Percentiles rank a stretch among this genome's conserved stretches.
These are phyloP conservation scores for Conopomorpha cramerella DNA, from an alignment of 1,140 invertebrate genomes.

Conservation along the genomic window DNA sequence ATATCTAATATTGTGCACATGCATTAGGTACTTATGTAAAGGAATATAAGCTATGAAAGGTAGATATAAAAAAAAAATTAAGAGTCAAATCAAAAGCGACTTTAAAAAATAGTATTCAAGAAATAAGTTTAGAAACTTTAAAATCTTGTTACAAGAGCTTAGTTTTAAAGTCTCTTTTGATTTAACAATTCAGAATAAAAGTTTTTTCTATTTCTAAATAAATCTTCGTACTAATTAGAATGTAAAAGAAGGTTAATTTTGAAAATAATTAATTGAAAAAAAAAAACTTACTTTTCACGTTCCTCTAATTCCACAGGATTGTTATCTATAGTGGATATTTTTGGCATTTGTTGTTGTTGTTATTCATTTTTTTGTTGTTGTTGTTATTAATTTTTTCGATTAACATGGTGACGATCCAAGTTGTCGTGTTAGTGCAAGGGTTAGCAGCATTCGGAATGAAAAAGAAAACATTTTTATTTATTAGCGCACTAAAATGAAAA, in stretches of 20 bases:
- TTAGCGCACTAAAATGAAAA: no score
- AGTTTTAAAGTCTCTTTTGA: no score
- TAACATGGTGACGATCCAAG: no score
- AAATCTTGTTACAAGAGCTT: not conserved
- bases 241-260: slow-evolving; percentile 9
- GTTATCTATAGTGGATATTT: slow-evolving; percentile 77
- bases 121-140: not conserved
- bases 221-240: slow-evolving; percentile 6
- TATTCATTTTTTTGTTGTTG: slow-evolving; percentile 15
- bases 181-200: no score
- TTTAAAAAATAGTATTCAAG: not conserved
- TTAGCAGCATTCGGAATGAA: slow-evolving; percentile 30
- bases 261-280: slow-evolving; percentile 12
- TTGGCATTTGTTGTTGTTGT: no score
- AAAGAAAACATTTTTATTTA: no score
- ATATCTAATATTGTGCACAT: no score
- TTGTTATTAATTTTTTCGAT: slow-evolving; percentile 14
- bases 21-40: no score
- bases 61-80: slow-evolving; percentile 4
- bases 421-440: slow-evolving; percentile 18
- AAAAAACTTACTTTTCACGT: slow-evolving; percentile 80
- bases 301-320: slow-evolving; percentile 79
- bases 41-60: no score
- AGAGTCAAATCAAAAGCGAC: slow-evolving; percentile 6
- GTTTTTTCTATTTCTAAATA: no score